Evolutionary conservation across 1,140 invertebrate genomes (phyloP).

Genomic region (Ooceraea biroi): DNA sequence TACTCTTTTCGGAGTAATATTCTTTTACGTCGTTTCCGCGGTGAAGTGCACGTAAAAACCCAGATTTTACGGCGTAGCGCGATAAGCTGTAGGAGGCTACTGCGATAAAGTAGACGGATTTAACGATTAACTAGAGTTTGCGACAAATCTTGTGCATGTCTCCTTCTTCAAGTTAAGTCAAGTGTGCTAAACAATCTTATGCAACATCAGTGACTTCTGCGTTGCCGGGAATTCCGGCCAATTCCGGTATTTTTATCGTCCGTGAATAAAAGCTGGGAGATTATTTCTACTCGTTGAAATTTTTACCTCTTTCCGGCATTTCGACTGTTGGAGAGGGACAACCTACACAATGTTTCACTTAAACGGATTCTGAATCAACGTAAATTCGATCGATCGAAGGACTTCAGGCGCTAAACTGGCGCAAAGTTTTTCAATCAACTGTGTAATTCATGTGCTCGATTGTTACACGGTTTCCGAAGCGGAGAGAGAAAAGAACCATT

Average conservation of each 20-base stretch:
- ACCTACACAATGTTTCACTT: not conserved
- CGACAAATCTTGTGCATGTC: not conserved
- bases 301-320: not conserved
- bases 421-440: constrained; percentile 69
- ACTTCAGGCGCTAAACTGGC: constrained; percentile 51
- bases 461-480: constrained; percentile 41
- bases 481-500: not conserved
- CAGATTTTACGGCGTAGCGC: not conserved
- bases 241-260: not conserved
- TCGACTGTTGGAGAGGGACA: not conserved
- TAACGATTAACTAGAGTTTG: constrained; percentile 8
- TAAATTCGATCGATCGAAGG: constrained; percentile 50
- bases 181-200: not conserved
- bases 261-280: not conserved
- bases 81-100: not conserved
- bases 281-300: not conserved
- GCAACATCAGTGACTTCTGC: not conserved
- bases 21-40: no score
- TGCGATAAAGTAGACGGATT: not conserved
- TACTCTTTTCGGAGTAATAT: no score
- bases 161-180: not conserved
- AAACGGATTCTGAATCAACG: constrained; percentile 51
- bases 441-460: constrained; percentile 42
- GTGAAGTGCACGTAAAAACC: no score
- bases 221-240: no score